These are phyloP conservation scores for Bicyclus anynana DNA, from an alignment of 1,140 invertebrate genomes.

Conservation along the genomic window DNA sequence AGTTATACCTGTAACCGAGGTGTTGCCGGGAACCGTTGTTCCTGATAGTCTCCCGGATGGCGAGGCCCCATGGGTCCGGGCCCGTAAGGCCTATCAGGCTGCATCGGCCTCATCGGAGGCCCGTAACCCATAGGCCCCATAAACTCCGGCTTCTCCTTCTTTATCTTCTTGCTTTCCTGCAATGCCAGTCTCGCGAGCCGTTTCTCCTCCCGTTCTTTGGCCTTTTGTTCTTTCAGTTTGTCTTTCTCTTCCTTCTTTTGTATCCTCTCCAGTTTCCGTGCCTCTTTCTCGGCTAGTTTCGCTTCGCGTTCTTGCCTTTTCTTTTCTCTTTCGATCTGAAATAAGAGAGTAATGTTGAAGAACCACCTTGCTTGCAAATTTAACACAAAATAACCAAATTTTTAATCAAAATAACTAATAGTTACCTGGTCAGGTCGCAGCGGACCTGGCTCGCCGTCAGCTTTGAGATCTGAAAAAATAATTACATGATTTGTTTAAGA, in stretches of 20 bases:
- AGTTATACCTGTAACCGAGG: constrained; percentile 52
- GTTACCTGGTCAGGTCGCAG: constrained; percentile 54
- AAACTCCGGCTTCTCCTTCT: constrained; percentile 50
- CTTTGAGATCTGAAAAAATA: constrained; percentile 48
- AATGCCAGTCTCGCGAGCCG: constrained; percentile 56
- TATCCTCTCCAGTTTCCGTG: constrained; percentile 77
- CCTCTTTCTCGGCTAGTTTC: constrained; percentile 78
- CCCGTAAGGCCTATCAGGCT: constrained; percentile 17
- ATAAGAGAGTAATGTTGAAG: no score
- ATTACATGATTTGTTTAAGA: no score
- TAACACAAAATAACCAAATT: no score
- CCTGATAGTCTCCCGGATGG: constrained; percentile 18
- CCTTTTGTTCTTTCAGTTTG: constrained; percentile 76
- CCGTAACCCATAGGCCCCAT: constrained; percentile 25
- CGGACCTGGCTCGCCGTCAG: constrained; percentile 37
- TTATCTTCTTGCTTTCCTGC: constrained; percentile 63
- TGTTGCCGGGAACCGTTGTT: constrained; percentile 35
- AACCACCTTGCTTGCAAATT: no score
- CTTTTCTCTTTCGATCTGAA: constrained; percentile 62
- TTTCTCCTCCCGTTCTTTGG: constrained; percentile 73
- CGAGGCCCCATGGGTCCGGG: constrained; percentile 10
- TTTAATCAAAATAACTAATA: not conserved
- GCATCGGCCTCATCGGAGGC: constrained; percentile 13
- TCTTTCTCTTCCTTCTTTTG: constrained; percentile 81
- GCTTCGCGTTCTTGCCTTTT: constrained; percentile 70